Evolutionary conservation across 2,113 vertebrate species (phyloP).

Genomic region (Galbula dea): DNA sequence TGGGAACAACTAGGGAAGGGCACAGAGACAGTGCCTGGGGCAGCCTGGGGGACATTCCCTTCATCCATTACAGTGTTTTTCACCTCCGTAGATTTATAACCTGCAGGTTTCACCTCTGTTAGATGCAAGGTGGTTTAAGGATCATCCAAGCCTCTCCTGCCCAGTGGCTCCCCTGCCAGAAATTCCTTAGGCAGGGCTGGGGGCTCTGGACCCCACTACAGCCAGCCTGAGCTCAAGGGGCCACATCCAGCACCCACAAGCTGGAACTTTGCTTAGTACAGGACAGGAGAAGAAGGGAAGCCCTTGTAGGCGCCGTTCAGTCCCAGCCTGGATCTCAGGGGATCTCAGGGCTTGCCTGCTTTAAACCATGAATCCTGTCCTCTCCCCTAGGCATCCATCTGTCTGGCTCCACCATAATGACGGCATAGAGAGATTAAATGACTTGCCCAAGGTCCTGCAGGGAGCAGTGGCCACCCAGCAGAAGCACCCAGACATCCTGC

Average conservation of each 20-base stretch:
- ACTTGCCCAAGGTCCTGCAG: not conserved
- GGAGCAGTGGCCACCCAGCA: not conserved
- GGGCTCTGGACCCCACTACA: not conserved
- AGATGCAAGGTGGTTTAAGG: accelerated
- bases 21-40: not conserved
- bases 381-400: conserved; percentile 2
- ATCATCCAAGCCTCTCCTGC: not conserved
- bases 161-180: not conserved
- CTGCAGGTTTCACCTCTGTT: not conserved
- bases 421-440: not conserved
- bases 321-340: not conserved
- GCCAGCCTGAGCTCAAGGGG: not conserved
- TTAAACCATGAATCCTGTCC: not conserved
- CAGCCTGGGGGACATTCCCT: not conserved
- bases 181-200: not conserved
- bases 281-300: not conserved
- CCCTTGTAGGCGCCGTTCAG: accelerated
- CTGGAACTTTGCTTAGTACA: accelerated
- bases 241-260: not conserved
- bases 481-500: not conserved
- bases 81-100: not conserved
- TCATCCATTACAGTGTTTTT: not conserved
- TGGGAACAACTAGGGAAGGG: not conserved
- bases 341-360: not conserved
- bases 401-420: conserved; percentile 41